Conservation (phyloP, 2,113 vertebrate species). For the Macquaria australasica region DNA sequence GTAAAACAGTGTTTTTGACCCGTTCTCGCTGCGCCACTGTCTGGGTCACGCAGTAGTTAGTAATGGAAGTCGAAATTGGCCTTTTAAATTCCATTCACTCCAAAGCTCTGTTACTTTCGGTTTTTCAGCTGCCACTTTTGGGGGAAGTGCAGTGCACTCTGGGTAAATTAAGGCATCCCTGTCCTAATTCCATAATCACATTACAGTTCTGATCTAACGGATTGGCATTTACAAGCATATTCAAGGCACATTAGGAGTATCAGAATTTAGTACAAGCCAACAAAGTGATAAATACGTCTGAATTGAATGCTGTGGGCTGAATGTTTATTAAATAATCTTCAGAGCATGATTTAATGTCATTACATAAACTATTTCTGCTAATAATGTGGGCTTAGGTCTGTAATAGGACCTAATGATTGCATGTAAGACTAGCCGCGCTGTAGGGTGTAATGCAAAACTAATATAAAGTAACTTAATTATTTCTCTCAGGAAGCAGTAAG, state of each 20-base stretch:
- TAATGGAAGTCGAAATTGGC: conserved; percentile 44
- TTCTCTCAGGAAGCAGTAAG: conserved; percentile 29
- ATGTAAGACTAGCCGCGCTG: conserved; percentile 2
- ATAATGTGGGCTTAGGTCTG: conserved; percentile 8
- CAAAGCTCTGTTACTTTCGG: not conserved
- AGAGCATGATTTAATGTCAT: not conserved
- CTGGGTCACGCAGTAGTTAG: conserved; percentile 57
- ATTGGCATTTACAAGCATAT: conserved; percentile 11
- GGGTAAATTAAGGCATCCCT: conserved; percentile 18
- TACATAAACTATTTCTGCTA: not conserved
- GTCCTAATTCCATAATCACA: conserved; percentile 40
- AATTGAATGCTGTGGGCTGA: not conserved
- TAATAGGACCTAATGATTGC: not conserved
- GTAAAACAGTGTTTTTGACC: conserved; percentile 66
- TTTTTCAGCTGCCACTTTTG: conserved; percentile 8
- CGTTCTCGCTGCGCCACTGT: conserved; percentile 51
- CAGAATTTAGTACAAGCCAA: not conserved
- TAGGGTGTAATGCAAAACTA: not conserved
- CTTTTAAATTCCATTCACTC: conserved; percentile 22
- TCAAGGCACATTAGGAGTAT: not conserved
- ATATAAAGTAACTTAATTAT: conserved; percentile 18
- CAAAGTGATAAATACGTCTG: not conserved
- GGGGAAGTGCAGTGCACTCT: not conserved
- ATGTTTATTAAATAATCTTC: not conserved
- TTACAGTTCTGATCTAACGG: conserved; percentile 33